A percentile compares a stretch with the other conserved stretches of the same genome.
phyloP scores from a whole-genome alignment of 2,797 vertebrate species.

The Remorina albescens region DNA sequence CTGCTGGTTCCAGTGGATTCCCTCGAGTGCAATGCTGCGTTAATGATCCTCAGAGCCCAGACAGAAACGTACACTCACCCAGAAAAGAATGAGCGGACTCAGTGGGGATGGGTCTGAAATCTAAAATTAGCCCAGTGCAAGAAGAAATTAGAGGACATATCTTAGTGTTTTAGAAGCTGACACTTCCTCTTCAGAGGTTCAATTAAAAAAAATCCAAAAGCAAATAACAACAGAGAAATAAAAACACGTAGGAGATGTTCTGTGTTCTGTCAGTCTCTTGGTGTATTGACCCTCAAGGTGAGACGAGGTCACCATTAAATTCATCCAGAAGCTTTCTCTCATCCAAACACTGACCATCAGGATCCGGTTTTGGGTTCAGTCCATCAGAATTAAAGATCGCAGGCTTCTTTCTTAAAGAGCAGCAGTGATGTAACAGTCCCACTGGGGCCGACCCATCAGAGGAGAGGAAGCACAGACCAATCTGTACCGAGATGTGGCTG shows the following conservation, averaged over 20 bases:
- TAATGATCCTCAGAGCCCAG: slow-evolving; percentile 65
- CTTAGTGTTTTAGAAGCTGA: neutral
- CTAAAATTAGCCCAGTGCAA: slow-evolving; percentile 16
- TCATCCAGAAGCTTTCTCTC: neutral
- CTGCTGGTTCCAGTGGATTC: slow-evolving; percentile 59
- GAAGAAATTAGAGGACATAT: neutral
- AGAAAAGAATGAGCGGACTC: slow-evolving; percentile 24
- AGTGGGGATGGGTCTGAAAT: slow-evolving; percentile 23
- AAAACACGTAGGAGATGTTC: neutral
- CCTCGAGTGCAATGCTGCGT: slow-evolving; percentile 52
- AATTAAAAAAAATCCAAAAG: neutral
- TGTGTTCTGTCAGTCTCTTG: neutral
- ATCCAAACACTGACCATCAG: neutral
- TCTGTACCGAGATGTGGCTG: neutral
- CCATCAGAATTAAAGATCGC: slow-evolving; percentile 3
- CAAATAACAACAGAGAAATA: neutral
- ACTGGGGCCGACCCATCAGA: slow-evolving; percentile 37
- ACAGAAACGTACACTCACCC: slow-evolving; percentile 19
- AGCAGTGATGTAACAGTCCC: slow-evolving; percentile 38
- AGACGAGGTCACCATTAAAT: neutral
- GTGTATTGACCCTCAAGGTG: neutral
- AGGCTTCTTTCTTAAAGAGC: slow-evolving; percentile 3
- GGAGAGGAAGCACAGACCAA: slow-evolving; percentile 19
- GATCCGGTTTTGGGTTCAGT: neutral
- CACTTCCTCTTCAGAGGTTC: neutral